A percentile compares a stretch with the other conserved stretches of the same genome.
phyloP scores from a whole-genome alignment of 2,888 invertebrate species.

The Chalcosyrphus nemorum region DNA sequence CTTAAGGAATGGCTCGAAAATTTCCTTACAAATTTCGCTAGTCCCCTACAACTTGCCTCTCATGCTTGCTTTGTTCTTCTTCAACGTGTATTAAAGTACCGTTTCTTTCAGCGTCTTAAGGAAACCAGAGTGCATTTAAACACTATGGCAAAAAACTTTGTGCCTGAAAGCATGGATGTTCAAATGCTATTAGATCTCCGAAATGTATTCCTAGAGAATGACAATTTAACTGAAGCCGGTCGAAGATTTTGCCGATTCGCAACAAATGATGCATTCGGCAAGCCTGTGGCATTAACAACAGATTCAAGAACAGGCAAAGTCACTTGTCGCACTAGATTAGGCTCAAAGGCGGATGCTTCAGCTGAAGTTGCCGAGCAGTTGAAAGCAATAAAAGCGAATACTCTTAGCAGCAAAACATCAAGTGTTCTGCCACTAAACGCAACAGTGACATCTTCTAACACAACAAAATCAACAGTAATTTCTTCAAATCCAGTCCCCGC shows the following conservation, averaged over 20 bases:
- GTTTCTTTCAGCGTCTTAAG: conserved; percentile 74
- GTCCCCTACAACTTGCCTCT: conserved; percentile 75
- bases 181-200: conserved; percentile 74
- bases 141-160: conserved; percentile 54
- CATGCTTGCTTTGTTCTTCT: conserved; percentile 75
- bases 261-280: conserved; percentile 70
- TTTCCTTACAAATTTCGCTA: conserved; percentile 75
- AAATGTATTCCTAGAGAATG: conserved; percentile 70
- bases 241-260: conserved; percentile 75
- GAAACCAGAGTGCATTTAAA: conserved; percentile 73
- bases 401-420: background rate
- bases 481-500: background rate
- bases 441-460: conserved; percentile 6
- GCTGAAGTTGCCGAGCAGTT: background rate
- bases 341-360: conserved; percentile 5
- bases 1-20: conserved; percentile 75
- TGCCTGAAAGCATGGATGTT: conserved; percentile 64
- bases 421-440: background rate
- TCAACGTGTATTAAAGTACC: conserved; percentile 75
- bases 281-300: conserved; percentile 74
- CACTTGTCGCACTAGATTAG: conserved; percentile 69
- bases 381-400: background rate
- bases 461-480: background rate
- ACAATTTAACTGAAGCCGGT: conserved; percentile 73
- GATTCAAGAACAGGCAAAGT: conserved; percentile 73